These are phyloP conservation scores for Cecidostiba fungosa DNA, from an alignment of 2,888 invertebrate genomes.

Conservation along the genomic window DNA sequence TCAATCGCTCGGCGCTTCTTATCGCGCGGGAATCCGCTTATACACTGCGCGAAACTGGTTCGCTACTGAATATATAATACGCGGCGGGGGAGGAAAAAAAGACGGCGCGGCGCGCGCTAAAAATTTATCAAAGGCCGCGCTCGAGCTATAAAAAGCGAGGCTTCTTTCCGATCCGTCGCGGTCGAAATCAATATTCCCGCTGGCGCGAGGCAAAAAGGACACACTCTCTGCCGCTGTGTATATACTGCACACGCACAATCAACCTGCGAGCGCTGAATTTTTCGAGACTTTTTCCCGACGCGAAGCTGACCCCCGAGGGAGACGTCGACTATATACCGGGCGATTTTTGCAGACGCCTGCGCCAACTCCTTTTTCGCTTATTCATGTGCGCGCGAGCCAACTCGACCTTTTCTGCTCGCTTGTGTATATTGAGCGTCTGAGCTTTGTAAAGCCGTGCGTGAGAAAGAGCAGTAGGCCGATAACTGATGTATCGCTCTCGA, in stretches of 20 bases:
- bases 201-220: neutral
- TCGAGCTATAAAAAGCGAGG: constrained; percentile 33
- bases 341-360: constrained; percentile 18
- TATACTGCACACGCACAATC: constrained; percentile 33
- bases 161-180: constrained; percentile 9
- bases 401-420: neutral
- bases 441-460: constrained; percentile 32
- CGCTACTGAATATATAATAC: constrained; percentile 46
- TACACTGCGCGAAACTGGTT: constrained; percentile 36
- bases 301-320: constrained; percentile 22
- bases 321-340: neutral
- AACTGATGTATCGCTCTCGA: constrained; percentile 53
- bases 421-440: neutral
- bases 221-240: neutral
- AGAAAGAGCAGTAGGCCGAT: constrained; percentile 25
- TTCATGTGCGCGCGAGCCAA: constrained; percentile 25
- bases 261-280: constrained; percentile 27
- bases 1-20: constrained; percentile 49
- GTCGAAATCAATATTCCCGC: constrained; percentile 57
- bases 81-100: constrained; percentile 36
- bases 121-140: constrained; percentile 57
- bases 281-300: constrained; percentile 46
- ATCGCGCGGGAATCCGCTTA: neutral
- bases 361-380: constrained; percentile 26
- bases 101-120: constrained; percentile 12